Evolutionary conservation across 2,797 vertebrate species (phyloP), one percentile per base, ranked within the genome.

Genomic region (Cryptoblepharus egeriae): DNA sequence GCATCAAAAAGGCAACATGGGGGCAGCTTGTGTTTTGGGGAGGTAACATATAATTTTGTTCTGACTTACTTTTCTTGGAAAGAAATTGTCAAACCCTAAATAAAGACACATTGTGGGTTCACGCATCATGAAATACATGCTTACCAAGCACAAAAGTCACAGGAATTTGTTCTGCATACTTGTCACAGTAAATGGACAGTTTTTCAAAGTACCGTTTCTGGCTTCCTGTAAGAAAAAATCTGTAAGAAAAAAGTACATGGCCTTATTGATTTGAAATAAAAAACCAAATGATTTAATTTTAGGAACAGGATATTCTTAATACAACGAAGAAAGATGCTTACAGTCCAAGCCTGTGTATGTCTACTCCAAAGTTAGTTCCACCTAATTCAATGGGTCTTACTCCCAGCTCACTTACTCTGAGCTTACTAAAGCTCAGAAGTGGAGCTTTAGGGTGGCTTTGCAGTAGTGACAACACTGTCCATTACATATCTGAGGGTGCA

Each of bases 111-210:
- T 2, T 77, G 83, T 85, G 90, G 79, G 87, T 84, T 82, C 86
- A 71, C 88, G 87, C 86, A 84, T 82, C 7, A 5, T 82, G 82
- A 79, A 90, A 84, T 76, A 0, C 0, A 82, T 92, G 96, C 97
- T 95, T 96, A 99, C 98, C 98, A 86, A 99, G 96, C 76, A 99
- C 97, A 92, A 99, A 99, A 91, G 98, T 98, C 92, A 99, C 98
- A 0, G 98, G 98, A 90, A 99, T 99, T 97, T 98, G 98, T 94
- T 98, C 98, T 24, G 98, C 98, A 75, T 98, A 98, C 95, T 92
- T 97, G 92, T 99, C 97, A 90, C 98, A 99, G 95, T 99, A 98
- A 92, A 98, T 94, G 81, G 98, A 96, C 80, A 98, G 92, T 94
- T 97, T 99, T 95, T 99, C 98, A 94, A 99, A 98, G 92, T 97